Conservation (phyloP, 2,888 invertebrate genomes). For the Caenorhabditis angaria region DNA sequence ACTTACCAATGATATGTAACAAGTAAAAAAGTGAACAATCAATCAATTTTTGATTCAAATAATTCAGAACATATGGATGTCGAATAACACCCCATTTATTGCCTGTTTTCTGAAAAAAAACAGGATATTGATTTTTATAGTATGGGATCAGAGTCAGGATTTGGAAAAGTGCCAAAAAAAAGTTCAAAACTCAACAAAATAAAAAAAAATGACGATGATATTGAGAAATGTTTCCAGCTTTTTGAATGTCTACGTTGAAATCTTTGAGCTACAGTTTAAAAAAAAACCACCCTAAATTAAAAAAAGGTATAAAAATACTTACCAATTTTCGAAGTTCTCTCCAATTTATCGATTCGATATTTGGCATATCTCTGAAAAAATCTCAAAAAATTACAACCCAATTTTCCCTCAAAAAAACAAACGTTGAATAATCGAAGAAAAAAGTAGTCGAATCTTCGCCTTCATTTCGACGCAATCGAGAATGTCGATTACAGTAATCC, state of each 20-base stretch:
- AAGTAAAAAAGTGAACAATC: slow-evolving; percentile 64
- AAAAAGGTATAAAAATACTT: slow-evolving; percentile 2
- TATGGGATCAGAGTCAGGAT: too few relatives aligned
- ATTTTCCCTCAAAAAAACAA: slow-evolving; percentile 5
- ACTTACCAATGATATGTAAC: slow-evolving; percentile 47
- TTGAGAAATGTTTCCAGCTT: too few relatives aligned
- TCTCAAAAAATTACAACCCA: background rate
- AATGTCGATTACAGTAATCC: slow-evolving; percentile 32
- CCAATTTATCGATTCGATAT: slow-evolving; percentile 31
- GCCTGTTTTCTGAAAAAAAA: slow-evolving; percentile 20
- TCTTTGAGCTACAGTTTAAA: too few relatives aligned
- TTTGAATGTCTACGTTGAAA: too few relatives aligned
- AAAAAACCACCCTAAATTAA: background rate
- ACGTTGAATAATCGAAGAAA: slow-evolving; percentile 36
- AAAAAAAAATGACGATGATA: too few relatives aligned
- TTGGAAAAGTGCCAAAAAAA: too few relatives aligned
- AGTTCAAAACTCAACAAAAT: too few relatives aligned
- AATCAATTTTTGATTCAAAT: slow-evolving; percentile 58
- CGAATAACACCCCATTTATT: slow-evolving; percentile 65
- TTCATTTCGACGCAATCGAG: slow-evolving; percentile 27
- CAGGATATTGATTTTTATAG: background rate
- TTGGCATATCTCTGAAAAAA: slow-evolving; percentile 21
- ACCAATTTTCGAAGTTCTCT: slow-evolving; percentile 36
- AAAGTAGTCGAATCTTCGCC: slow-evolving; percentile 32
- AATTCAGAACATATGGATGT: slow-evolving; percentile 68